These are phyloP conservation scores for Bubalus kerabau DNA, from an alignment of 2,113 vertebrate genomes.

Conservation along the genomic window DNA sequence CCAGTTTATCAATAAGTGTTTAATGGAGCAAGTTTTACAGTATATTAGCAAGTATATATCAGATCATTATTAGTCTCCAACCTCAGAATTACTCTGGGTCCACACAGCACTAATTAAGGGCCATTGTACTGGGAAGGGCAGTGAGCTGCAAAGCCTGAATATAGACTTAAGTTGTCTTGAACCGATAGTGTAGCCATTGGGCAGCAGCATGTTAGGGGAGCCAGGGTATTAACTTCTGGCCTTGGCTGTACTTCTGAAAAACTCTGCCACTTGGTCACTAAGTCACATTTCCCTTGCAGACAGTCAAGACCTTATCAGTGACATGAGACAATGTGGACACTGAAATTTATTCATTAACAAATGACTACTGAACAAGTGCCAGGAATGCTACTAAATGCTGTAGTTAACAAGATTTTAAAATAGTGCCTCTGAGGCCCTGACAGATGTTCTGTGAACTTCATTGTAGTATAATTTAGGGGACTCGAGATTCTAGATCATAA, in stretches of 20 bases:
- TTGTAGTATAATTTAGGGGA: background rate
- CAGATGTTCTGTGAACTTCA: background rate
- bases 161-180: background rate
- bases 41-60: background rate
- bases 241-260: background rate
- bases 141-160: background rate
- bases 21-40: background rate
- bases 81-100: background rate
- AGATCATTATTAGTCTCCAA: background rate
- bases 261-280: background rate
- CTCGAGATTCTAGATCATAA: background rate
- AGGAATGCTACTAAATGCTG: background rate
- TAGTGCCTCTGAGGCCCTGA: background rate
- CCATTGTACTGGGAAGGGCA: background rate
- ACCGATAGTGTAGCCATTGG: background rate
- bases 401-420: background rate
- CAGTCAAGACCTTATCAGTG: background rate
- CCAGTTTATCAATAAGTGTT: background rate
- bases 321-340: background rate
- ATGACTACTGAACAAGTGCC: background rate
- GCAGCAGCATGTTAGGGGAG: no score
- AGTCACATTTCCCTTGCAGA: background rate
- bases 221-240: background rate
- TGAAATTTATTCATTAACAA: background rate
- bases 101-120: background rate